phyloP scores from a whole-genome alignment of 2,888 invertebrate species.

The Cataglyphis cursor region DNA sequence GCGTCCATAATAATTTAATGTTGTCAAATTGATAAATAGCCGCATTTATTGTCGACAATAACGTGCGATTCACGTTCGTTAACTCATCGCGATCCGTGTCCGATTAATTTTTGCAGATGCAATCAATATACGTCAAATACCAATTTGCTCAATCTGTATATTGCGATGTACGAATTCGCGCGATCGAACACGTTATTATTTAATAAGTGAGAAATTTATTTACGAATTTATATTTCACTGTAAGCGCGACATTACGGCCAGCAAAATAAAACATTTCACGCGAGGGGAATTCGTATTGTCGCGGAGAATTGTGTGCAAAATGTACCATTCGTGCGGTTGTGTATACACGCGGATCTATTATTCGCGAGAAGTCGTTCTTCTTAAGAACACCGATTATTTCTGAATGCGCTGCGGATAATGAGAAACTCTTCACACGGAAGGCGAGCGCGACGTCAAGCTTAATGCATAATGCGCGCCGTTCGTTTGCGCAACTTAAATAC shows the following conservation, averaged over 20 bases:
- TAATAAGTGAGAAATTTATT: slow-evolving; percentile 38
- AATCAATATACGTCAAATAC: slow-evolving; percentile 37
- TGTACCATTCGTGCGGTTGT: neutral
- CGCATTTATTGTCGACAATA: neutral
- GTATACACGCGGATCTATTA: neutral
- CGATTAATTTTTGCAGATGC: slow-evolving; percentile 44
- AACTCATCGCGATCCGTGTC: neutral
- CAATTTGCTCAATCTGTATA: neutral
- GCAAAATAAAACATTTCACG: neutral
- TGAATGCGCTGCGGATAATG: slow-evolving; percentile 5
- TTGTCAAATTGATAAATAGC: slow-evolving; percentile 17
- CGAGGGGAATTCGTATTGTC: slow-evolving; percentile 6
- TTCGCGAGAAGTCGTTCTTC: slow-evolving; percentile 7
- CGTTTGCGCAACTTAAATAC: slow-evolving; percentile 23
- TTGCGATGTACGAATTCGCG: neutral
- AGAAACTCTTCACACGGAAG: neutral
- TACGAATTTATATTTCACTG: neutral
- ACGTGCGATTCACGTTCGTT: neutral
- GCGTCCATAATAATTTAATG: slow-evolving; percentile 20
- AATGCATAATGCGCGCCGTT: slow-evolving; percentile 29
- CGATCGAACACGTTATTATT: slow-evolving; percentile 8
- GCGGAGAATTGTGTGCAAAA: neutral
- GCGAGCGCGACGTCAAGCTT: slow-evolving; percentile 10
- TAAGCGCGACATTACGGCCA: neutral
- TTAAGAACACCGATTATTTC: slow-evolving; percentile 24